A percentile compares a stretch with the other conserved stretches of the same genome.
Evolutionary conservation across 2,113 vertebrate species (phyloP).

Genomic region (Chinchilla lanigera): DNA sequence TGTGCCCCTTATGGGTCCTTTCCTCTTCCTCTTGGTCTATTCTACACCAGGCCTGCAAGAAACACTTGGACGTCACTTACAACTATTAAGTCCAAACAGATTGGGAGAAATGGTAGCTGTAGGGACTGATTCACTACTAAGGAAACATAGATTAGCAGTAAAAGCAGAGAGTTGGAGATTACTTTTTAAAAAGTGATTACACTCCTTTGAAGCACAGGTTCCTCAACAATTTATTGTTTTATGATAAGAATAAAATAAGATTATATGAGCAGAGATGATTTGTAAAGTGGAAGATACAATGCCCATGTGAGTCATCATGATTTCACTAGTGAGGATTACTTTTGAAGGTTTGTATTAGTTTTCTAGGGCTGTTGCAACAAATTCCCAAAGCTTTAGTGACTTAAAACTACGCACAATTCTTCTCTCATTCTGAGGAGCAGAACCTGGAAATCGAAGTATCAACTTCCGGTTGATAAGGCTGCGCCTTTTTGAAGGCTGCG

Average conservation of each 20-base stretch:
- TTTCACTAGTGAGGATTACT: background rate
- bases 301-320: background rate
- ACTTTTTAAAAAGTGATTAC: background rate
- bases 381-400: background rate
- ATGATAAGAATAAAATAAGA: background rate
- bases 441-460: background rate
- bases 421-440: background rate
- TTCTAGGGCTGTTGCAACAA: background rate
- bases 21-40: background rate
- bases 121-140: background rate
- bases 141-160: background rate
- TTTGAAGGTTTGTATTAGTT: background rate
- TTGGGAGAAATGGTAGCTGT: background rate
- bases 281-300: background rate
- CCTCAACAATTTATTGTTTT: background rate
- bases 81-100: background rate
- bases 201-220: background rate
- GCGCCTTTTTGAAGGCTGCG: background rate
- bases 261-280: background rate
- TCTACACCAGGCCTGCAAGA: background rate
- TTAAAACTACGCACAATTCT: background rate
- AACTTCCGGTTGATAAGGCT: too few species aligned
- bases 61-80: background rate
- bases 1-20: background rate
- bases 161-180: background rate